Evolutionary conservation across 2,888 invertebrate genomes (phyloP).

Genomic region (Agrilus mali): DNA sequence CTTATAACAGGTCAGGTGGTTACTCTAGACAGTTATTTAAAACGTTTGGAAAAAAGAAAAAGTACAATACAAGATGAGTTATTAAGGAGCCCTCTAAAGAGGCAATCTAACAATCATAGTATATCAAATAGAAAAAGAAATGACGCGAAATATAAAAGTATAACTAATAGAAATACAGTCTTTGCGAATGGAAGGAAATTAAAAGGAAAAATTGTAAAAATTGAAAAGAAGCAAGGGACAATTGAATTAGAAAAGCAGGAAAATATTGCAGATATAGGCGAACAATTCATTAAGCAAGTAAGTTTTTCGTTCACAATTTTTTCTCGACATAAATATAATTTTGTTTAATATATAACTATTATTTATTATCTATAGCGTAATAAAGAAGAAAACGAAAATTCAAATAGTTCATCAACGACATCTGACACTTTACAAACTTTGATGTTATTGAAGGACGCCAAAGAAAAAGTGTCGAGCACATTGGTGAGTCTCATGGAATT

Average conservation of each 20-base stretch:
- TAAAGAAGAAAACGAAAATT: too few species aligned
- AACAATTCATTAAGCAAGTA: not conserved
- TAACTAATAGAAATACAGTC: slow-evolving; percentile 5
- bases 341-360: too few species aligned
- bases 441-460: too few species aligned
- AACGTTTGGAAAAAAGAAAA: slow-evolving; percentile 8
- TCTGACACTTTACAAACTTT: too few species aligned
- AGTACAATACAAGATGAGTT: not conserved
- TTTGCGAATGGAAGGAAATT: slow-evolving; percentile 14
- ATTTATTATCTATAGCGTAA: too few species aligned
- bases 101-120: not conserved
- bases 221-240: slow-evolving; percentile 4
- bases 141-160: not conserved
- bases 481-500: slow-evolving; percentile 25
- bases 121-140: not conserved
- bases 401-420: too few species aligned
- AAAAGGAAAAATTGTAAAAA: slow-evolving; percentile 15
- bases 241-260: too few species aligned
- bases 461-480: slow-evolving; percentile 17
- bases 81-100: not conserved
- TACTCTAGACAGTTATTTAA: slow-evolving; percentile 12
- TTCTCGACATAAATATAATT: too few species aligned
- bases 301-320: not conserved
- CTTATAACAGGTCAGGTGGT: slow-evolving; percentile 16
- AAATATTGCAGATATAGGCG: not conserved